Base-by-base conservation (phyloP, 2,888 invertebrate genomes). In the Lasius fuliginosus region DNA sequence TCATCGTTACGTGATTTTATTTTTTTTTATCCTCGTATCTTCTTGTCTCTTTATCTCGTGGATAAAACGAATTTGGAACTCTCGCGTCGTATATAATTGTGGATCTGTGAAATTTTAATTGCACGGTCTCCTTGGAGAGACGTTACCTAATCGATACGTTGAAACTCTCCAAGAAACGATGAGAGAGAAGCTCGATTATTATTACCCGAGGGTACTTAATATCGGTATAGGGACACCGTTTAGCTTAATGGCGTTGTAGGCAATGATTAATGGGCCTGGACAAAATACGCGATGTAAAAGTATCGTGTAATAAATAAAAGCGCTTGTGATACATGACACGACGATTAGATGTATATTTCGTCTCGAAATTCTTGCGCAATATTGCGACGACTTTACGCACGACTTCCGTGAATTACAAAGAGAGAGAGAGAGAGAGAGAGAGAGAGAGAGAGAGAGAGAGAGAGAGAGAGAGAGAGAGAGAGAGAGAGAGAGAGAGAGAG, bases 1-100 rank as follows among this genome's bases (percentile, higher is more conserved):
- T 15, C 67, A 15, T 15, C 12, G 40, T 42, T 79, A 40, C 42
- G 69, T 81, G 83, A 83, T 83, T 83, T 79, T 3, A 33, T 79
- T 65, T 82, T 60, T 58, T 83, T 60, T 53, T 60, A 65, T 42
- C 23, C 60, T 27, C 49, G 18, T 30, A 49, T 30, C n/a, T 56
- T n/a, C 36, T 53, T 49, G 5, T n/a, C 77, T 60, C 23, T 67
- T 69, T 60, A 60, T 79, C 23, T 58, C 69, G 15, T 30, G 18
- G 27, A 0, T 65, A 18, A 18, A 36, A 49, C 65, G 49, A 18
- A 67, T 67, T 67, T 76, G 18, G 11, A 27, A n/a, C 42, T 40
- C 30, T 1, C 36, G 3, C 30, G 3, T n/a, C 18, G n/a, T 15
- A 30, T 6, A 30, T 69, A 15, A n/a, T 1, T 11, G 46, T 11